Base-by-base conservation (phyloP, 2,113 vertebrate genomes). In the Alethe castanea region DNA sequence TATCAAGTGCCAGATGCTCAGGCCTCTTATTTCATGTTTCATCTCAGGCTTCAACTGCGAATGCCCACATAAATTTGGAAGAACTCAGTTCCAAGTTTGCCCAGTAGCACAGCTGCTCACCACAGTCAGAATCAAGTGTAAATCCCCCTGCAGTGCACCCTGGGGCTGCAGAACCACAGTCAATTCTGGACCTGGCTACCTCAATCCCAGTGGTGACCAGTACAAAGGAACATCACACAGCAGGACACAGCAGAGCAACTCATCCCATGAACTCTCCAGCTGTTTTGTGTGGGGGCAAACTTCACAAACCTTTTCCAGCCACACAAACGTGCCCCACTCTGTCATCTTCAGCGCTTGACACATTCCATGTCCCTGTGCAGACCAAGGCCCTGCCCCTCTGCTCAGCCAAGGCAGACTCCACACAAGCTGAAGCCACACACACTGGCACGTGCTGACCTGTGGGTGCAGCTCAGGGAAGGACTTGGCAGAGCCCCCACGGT, bases 361-460 rank as follows among this genome's bases (percentile, higher is more conserved):
- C 9, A 28, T 17, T 19, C 24, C 9, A 8, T 6, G 2, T 20
- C 62, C 56, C 73, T 31, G 59, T 44, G 66, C 56, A 52, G 42
- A 20, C 16, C 4, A 23, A 54, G 18, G 17, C 20, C 81, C 91
- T 65, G 66, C 12, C 24, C 47, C 62, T 81, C 45, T 77, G 45
- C 44, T 61, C 91, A 96, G 67, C 54, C 62, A 76, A 59, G 62
- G 65, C 91, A 82, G 93, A 91, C 45, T 82, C 81, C 81, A 88
- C 83, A 14, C 74, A 89, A 85, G 90, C 84, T 47, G 74, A 92
- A 92, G 73, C 84, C 8, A 45, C 14, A 42, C 36, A 54, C 9
- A 79, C 38, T 60, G 44, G 4, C 15, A 73, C 15, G 1, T 61
- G 84, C 91, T 95, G 94, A 95, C 87, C 91, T 94, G 91, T 6